phyloP scores from a whole-genome alignment of 2,888 invertebrate genomes.

The Parnassius smintheus region DNA sequence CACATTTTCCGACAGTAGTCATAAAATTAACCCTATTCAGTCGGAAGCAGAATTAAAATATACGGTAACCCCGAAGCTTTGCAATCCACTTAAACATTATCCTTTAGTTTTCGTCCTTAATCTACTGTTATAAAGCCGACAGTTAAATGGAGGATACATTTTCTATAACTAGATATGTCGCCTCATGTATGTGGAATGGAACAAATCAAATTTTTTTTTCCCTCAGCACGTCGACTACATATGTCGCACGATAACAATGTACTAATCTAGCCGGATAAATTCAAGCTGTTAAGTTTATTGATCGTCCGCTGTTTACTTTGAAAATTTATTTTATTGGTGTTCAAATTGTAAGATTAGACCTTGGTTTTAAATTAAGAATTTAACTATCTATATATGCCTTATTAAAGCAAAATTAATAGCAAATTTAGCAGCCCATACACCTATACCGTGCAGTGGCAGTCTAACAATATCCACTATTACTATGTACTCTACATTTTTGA shows the following conservation, averaged over 20 bases:
- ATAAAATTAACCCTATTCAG: slow-evolving; percentile 32
- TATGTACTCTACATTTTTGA: too few relatives aligned
- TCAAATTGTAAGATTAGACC: background rate
- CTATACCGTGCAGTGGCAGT: too few relatives aligned
- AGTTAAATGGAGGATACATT: slow-evolving; percentile 9
- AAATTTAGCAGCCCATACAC: too few relatives aligned
- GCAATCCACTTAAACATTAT: slow-evolving; percentile 12
- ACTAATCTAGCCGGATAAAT: slow-evolving; percentile 55
- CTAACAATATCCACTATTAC: too few relatives aligned
- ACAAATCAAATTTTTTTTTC: slow-evolving; percentile 53
- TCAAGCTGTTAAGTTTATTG: slow-evolving; percentile 41
- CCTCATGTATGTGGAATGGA: slow-evolving; percentile 20
- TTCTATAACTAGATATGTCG: slow-evolving; percentile 20
- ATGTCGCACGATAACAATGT: slow-evolving; percentile 52
- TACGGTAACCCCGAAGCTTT: slow-evolving; percentile 19
- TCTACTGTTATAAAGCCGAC: slow-evolving; percentile 12
- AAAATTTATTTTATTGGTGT: background rate
- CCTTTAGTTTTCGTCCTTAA: slow-evolving; percentile 4
- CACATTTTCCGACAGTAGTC: slow-evolving; percentile 19
- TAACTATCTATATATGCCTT: too few relatives aligned
- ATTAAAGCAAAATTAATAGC: too few relatives aligned
- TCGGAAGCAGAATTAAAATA: slow-evolving; percentile 30
- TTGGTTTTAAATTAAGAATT: too few relatives aligned
- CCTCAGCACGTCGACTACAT: slow-evolving; percentile 40
- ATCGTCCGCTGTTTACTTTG: background rate